Base-by-base conservation (phyloP, 2,113 vertebrate genomes). In the Mohoua ochrocephala region DNA sequence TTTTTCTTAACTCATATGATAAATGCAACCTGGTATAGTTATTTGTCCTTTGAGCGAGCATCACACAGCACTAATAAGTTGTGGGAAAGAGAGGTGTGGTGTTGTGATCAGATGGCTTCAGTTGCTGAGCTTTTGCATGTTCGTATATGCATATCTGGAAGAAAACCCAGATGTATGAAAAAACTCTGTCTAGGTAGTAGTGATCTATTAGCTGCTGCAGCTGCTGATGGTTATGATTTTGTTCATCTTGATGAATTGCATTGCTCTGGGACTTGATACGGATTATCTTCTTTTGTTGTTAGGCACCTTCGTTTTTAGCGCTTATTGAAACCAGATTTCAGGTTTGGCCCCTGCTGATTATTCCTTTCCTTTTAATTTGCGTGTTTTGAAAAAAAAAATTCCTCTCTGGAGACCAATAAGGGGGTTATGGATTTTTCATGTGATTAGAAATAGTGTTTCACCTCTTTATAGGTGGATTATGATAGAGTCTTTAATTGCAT, bases 61-160 rank as follows among this genome's bases (percentile, higher is more conserved):
- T 79, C 22, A 30, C 0, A 1, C 12, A 68, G 13, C 11, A 7
- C 20, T 39, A 28, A 9, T 39, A 65, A 39, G 22, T 8, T 2
- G 4, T 42, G 9, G 37, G 35, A 44, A 74, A 10, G 35, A 64
- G 21, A 77, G 14, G 2, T 69, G n/a, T 33, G 59, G 13, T 75
- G 23, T 4, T 81, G 50, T 65, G 24, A 30, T 75, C 39, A 45
- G 61, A 28, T 59, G 19, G 26, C 26, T 83, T 2, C 1, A 1
- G 17, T 86, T 64, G 20, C 13, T 77, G 57, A 71, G 11, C 21
- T 71, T 64, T 70, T 64, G 4, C 39, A 28, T 0, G 0, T 47
- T 73, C 37, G 6, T 65, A 8, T 45, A 5, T 33, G 7, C 3
- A 0, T 45, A 7, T 27, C 5, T 52, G 11, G 7, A 4, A 30